Evolutionary conservation across 1,140 invertebrate genomes (phyloP), one percentile per base, ranked within the genome.

Genomic region (Ostrea edulis): DNA sequence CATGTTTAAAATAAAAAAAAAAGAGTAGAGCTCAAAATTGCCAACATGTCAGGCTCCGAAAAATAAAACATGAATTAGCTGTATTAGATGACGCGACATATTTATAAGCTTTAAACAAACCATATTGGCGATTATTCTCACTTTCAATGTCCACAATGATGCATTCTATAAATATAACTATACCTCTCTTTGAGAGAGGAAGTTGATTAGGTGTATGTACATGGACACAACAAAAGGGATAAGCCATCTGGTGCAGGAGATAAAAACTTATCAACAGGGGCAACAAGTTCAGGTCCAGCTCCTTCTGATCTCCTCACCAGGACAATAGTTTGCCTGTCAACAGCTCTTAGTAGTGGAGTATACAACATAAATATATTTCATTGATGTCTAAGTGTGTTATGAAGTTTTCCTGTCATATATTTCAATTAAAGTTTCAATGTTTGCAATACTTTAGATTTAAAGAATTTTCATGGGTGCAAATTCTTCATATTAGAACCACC

Each of bases 221-320:
- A n/a, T 62, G 58, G 58, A 62, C 12, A 77, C 25, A 77, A 14
- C 22, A 77, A 77, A 14, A 77, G 5, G 12, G 68, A 77, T 77
- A 22, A 29, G 29, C 29, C 68, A 77, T 77, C 68, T 22, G 8
- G 68, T 29, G 35, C 35, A 44, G 68, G 29, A 44, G 68, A 77
- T 77, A 12, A 77, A 77, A 77, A 77, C 9, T 77, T 77, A 77
- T 77, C 29, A 77, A 77, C 25, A 77, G 68, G 68, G 58, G 8
- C 25, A 77, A 22, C 29, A 8, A 77, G 68, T 77, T 11, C 29
- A 77, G 35, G 35, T 44, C 35, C 35, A 29, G 12, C 68, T 62
- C 17, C 55, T 55, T n/a, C 2, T 62, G 8, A 77, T 25, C 29
- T 7, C 22, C 4, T 11, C 22, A 71, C 65, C 58, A 35, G 22